Base-by-base conservation (phyloP, 2,113 vertebrate species). In the Procavia capensis region DNA sequence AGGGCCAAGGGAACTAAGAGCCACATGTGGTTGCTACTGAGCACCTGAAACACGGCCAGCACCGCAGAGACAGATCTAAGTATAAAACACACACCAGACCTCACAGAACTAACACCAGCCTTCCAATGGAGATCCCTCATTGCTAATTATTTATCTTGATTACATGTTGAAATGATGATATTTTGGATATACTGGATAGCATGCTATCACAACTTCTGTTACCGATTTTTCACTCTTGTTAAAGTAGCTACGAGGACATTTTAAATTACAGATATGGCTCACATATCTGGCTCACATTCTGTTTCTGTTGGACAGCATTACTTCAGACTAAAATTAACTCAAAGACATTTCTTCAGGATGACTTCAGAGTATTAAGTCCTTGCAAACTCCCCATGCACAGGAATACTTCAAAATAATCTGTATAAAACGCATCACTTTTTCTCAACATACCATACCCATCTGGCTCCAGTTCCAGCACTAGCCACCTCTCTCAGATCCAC, bases 321-420 rank as follows among this genome's bases (percentile, higher is more conserved):
- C 31, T 74, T 19, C 66, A 27, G 41, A 85, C 43, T 85, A 84
- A 84, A 95, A 79, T 72, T 80, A 85, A 85, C 2, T 4, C 50
- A 36, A 66, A 90, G 81, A 90, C 61, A 85, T 16, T 91, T 95
- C 80, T 93, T 92, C 78, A 57, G 10, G 22, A 93, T 27, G 22
- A 45, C 19, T 43, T 75, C 84, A 57, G 50, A 94, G 59, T 22
- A 17, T 45, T 34, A 20, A 45, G 78, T 54, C 4, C 22, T 16
- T 84, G 20, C 63, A 76, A 29, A 70, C 70, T 43, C 47, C n/a
- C 68, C 54, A 79, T 72, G 45, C 50, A 47, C 17, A 57, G 45
- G n/a, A 91, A 63, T 17, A 74, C 75, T 24, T 61, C 13, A n/a
- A 84, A 25, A 20, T 54, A 78, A 54, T 66, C 0, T 50, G 11